Evolutionary conservation across 1,140 invertebrate species (phyloP).

Genomic region (Melanaphis sacchari): DNA sequence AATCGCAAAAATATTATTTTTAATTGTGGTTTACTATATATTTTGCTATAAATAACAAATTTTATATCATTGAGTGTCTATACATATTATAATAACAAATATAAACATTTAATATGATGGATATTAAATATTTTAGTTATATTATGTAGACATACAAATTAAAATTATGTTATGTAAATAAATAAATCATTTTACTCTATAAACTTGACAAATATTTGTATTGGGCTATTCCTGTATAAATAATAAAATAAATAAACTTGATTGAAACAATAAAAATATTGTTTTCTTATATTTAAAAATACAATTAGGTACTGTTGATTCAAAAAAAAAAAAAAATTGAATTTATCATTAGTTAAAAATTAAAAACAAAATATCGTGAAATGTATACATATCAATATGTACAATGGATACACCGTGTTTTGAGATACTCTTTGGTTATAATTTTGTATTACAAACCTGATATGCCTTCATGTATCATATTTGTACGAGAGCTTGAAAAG

Average conservation of each 20-base stretch:
- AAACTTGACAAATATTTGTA: not conserved
- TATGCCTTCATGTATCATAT: slow-evolving; percentile 47
- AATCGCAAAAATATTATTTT: not conserved
- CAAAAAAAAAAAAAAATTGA: not conserved
- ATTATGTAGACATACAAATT: not conserved
- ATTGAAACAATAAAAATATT: not conserved
- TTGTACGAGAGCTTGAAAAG: slow-evolving; percentile 87
- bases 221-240: not conserved
- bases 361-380: not conserved
- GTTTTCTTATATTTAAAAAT: not conserved
- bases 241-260: not conserved
- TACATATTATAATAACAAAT: not conserved
- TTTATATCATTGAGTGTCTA: not conserved
- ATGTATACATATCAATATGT: not conserved
- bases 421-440: not conserved
- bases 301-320: not conserved
- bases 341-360: not conserved
- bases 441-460: slow-evolving; percentile 36
- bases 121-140: slow-evolving; percentile 3
- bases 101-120: not conserved
- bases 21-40: not conserved
- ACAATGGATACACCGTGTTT: slow-evolving; percentile 12
- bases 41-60: not conserved
- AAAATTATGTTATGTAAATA: slow-evolving; percentile 5
- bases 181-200: not conserved